A percentile compares a stretch with the other conserved stretches of the same genome.
Conservation (phyloP, 2,113 vertebrate genomes). For the Pygoscelis adeliae region DNA sequence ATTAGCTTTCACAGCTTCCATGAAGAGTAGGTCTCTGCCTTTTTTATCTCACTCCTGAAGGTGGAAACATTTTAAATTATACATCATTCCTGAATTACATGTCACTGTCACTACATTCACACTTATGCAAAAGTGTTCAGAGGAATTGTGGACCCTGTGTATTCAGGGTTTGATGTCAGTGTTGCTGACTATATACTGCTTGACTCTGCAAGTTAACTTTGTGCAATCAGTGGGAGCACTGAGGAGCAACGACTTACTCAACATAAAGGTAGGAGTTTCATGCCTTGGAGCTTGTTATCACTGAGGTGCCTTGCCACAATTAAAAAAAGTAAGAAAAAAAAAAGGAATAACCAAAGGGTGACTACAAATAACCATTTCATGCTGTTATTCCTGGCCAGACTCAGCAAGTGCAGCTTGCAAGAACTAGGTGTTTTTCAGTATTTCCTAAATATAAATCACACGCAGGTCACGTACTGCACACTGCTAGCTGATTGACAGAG, state of each 20-base stretch:
- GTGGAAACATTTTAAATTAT: neutral
- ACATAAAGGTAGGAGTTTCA: neutral
- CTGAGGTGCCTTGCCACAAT: neutral
- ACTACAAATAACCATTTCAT: neutral
- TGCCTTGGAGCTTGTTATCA: neutral
- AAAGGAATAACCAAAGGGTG: neutral
- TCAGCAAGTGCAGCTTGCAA: neutral
- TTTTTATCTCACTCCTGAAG: neutral
- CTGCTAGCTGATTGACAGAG: neutral
- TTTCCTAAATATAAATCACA: slow-evolving; percentile 6
- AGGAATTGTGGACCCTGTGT: neutral
- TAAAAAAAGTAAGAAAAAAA: neutral
- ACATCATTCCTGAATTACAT: neutral
- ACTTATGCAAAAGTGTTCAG: neutral
- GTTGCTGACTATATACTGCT: neutral
- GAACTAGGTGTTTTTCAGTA: neutral
- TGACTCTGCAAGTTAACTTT: neutral
- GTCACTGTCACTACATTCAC: neutral
- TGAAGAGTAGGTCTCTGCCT: neutral
- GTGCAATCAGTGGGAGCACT: neutral
- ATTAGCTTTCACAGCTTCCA: neutral
- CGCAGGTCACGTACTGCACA: neutral
- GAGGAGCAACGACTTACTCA: neutral
- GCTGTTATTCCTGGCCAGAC: neutral
- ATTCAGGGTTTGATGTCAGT: neutral